These are phyloP conservation scores for Rhinophrynus dorsalis DNA, from an alignment of 2,797 vertebrate genomes.

Conservation along the genomic window DNA sequence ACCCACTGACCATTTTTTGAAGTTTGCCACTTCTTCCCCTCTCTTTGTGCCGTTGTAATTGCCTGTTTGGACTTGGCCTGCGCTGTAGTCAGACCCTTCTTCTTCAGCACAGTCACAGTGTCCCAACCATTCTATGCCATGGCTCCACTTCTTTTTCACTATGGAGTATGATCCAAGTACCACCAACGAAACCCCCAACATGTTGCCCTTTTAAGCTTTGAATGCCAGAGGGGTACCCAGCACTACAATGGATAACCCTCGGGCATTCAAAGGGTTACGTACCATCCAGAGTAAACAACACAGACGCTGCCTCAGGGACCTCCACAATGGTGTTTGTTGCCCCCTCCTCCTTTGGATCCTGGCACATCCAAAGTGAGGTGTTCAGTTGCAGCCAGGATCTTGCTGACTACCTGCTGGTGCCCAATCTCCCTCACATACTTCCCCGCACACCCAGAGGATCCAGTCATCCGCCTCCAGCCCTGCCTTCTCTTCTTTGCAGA, in stretches of 20 bases:
- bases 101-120: conserved; percentile 89
- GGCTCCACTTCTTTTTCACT: too few species aligned
- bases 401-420: conserved; percentile 93
- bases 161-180: too few species aligned
- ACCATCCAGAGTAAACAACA: too few species aligned
- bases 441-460: conserved; percentile 87
- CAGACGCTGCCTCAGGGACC: too few species aligned
- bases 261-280: too few species aligned
- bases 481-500: too few species aligned
- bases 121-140: conserved; percentile 95
- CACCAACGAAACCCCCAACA: too few species aligned
- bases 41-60: too few species aligned
- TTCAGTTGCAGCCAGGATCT: conserved; percentile 78
- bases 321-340: background rate
- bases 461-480: conserved; percentile 88
- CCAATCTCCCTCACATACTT: conserved; percentile 90
- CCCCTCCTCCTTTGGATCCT: conserved; percentile 69
- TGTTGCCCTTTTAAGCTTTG: too few species aligned
- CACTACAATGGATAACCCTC: too few species aligned
- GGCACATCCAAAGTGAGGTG: conserved; percentile 84
- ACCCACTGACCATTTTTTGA: conserved; percentile 94
- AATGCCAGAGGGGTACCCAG: too few species aligned
- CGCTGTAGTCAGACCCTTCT: conserved; percentile 87
- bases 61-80: conserved; percentile 94
- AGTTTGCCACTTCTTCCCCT: too few species aligned